Base-by-base conservation (phyloP, 2,113 vertebrate genomes). In the Callorhinus ursinus region DNA sequence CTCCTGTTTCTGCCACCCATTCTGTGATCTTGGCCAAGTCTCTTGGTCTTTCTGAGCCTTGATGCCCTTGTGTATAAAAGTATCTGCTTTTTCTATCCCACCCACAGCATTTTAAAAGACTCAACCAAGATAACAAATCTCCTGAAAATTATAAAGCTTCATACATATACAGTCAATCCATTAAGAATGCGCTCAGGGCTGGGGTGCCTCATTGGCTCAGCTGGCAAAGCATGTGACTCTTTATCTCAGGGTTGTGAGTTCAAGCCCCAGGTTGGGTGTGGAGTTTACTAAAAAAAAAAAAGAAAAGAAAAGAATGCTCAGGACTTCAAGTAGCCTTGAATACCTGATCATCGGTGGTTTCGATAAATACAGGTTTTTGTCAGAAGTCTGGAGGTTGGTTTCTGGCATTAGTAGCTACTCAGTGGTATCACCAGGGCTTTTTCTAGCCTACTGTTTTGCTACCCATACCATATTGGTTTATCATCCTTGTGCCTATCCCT, bases 91-190 rank as follows among this genome's bases (percentile, higher is more conserved):
- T 76, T 88, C 46, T 91, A 51, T 24, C 13, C 57, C 36, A 61
- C 24, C 49, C 36, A 53, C 0, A 57, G 14, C 24, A 77, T 12
- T 90, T 74, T 93, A 7, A 28, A 92, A 93, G n/a, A 82, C 57
- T 93, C 69, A 90, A 33, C n/a, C 63, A 90, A 92, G 76, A 71
- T 88, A 85, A 87, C 74, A 65, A 85, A 51, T n/a, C 33, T 65
- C 69, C 61, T 76, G 42, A 24, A 72, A 93, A 93, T 19, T 59
- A 1, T 55, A 61, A 85, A 36, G 55, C 31, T 82, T 88, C 85
- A 85, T 82, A 74, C 31, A 67, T 46, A 26, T 39, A 21, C 4
- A 28, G 31, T 76, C 61, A 87, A 31, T 63, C 22, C 13, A 42
- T 36, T 59, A 91, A 46, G 36, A 81, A 81, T 11, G 55, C 26